These are phyloP conservation scores for human (Homo sapiens) DNA, from an alignment of 2,113 vertebrate genomes.

Conservation along the genomic window DNA sequence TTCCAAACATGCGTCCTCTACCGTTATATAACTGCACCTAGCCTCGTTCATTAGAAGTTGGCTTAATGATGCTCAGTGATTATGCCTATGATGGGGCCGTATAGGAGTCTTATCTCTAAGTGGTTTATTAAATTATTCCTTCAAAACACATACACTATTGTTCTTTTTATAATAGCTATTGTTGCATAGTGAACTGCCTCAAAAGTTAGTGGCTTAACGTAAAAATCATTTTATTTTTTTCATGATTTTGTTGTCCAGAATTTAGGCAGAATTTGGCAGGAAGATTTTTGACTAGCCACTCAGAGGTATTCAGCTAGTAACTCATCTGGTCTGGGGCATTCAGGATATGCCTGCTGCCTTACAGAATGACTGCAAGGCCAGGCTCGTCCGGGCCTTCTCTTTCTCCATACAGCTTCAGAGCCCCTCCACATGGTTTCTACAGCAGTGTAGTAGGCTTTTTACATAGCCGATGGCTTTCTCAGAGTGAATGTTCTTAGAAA, in stretches of 20 bases:
- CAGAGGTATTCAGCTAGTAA: neutral
- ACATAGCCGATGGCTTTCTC: neutral
- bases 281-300: neutral
- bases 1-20: neutral
- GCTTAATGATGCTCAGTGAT: neutral
- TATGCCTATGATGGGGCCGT: neutral
- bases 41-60: neutral
- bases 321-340: neutral
- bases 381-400: neutral
- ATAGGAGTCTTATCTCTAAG: neutral
- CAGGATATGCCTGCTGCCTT: neutral
- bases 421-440: neutral
- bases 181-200: neutral
- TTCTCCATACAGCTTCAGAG: neutral
- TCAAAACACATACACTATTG: neutral
- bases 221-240: neutral
- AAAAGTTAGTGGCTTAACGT: neutral
- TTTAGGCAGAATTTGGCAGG: neutral
- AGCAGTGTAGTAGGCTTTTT: neutral
- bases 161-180: neutral
- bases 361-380: neutral
- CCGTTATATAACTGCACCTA: too few species aligned
- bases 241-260: neutral
- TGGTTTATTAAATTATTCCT: neutral
- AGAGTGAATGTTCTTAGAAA: neutral